Conservation (phyloP, 2,888 invertebrate species). For the Aphrophora alni region DNA sequence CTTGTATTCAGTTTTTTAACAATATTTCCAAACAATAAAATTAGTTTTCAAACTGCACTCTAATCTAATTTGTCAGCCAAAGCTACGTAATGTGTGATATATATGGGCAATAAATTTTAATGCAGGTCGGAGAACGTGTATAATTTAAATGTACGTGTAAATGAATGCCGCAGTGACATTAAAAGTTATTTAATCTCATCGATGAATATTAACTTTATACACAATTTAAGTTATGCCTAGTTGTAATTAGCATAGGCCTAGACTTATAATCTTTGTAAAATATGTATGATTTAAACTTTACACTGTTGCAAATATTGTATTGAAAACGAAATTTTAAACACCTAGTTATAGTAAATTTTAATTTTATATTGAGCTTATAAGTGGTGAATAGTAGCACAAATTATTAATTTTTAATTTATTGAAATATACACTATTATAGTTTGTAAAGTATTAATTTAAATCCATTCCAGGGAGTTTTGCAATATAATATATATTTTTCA, state of each 20-base stretch:
- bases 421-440: not conserved
- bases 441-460: not conserved
- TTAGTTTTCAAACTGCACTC: too few relatives aligned
- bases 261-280: not conserved
- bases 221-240: not conserved
- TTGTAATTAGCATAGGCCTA: not conserved
- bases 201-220: too few relatives aligned
- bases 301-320: not conserved
- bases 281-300: not conserved
- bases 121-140: too few relatives aligned
- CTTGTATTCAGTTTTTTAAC: too few relatives aligned
- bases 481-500: too few relatives aligned
- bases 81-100: not conserved
- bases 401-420: not conserved
- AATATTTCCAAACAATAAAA: too few relatives aligned
- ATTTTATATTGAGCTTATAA: not conserved
- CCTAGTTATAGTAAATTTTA: not conserved
- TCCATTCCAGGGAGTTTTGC: not conserved
- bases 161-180: too few relatives aligned
- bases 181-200: too few relatives aligned
- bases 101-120: not conserved
- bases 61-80: too few relatives aligned
- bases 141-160: too few relatives aligned
- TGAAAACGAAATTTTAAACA: not conserved
- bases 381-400: not conserved